Base-by-base conservation (phyloP, 2,113 vertebrate species). In the Gymnobelideus leadbeateri region DNA sequence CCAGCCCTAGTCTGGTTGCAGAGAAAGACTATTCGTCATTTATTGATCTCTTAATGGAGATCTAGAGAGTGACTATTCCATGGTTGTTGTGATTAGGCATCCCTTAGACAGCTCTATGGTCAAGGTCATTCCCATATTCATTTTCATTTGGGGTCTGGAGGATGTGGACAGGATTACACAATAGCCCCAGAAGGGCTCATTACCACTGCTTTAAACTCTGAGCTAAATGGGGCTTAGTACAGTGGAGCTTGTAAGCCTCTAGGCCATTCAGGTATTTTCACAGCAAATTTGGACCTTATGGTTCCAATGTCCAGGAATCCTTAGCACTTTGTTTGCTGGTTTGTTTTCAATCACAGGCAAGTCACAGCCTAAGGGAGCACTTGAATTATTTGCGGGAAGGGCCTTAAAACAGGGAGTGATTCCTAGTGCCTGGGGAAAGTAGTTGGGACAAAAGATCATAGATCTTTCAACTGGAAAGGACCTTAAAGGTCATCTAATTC, bases 1-100 rank as follows among this genome's bases (percentile, higher is more conserved):
- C 97, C 97, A 97, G 54, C 94, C 93, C 93, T 98, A 94, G 95
- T 97, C 93, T 94, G 96, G 61, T 96, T 95, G 96, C 92, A 98
- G 94, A 96, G 37, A 77, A 84, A 43, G 94, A 97, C 96, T 97
- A 97, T 97, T 97, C 68, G 21, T 43, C 19, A 23, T 97, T 97
- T 97, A 98, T 97, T 97, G 96, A 97, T 97, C 97, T 96, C 96
- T 97, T 98, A 97, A 96, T 89, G 94, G 97, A 97, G 97, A 96
- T 95, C 91, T 96, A 68, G 91, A 97, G 93, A 97, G 91, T 93
- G 89, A 94, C 95, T 97, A 97, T 43, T 97, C 89, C 93, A 84
- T 43, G 19, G n/a, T 43, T 77, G 21, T 43, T 84, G 68, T 43
- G 68, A 43, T 96, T 93, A 97, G 94, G 94, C 97, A 98, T 98